Percentiles rank a stretch among this genome's conserved stretches.
phyloP scores from a whole-genome alignment of 2,113 vertebrate species.

The Syrrhaptes paradoxus region DNA sequence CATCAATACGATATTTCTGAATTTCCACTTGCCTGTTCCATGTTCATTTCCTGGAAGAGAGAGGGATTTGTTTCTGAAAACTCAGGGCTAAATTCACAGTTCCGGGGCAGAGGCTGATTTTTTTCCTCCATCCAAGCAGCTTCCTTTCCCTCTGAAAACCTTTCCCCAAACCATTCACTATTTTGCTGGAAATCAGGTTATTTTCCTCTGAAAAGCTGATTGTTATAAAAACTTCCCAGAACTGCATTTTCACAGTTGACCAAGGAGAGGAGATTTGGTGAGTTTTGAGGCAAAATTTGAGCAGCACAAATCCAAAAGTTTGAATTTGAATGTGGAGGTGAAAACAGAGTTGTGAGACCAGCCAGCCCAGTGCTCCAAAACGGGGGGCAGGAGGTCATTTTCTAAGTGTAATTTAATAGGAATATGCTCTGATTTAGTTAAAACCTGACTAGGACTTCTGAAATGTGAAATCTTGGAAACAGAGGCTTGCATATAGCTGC shows the following conservation, averaged over 20 bases:
- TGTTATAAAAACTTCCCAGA: not conserved
- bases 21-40: not conserved
- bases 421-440: not conserved
- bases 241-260: not conserved
- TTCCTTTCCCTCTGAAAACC: not conserved
- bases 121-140: not conserved
- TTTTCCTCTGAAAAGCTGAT: not conserved
- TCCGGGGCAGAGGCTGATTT: not conserved
- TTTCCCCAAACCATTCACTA: not conserved
- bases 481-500: not conserved
- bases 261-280: not conserved
- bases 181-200: not conserved
- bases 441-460: not conserved
- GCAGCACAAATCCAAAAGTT: not conserved
- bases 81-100: not conserved
- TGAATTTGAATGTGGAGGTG: not conserved
- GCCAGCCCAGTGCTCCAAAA: not conserved
- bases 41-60: not conserved
- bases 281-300: not conserved
- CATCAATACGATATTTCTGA: not conserved
- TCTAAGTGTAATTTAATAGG: not conserved
- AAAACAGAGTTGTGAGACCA: not conserved
- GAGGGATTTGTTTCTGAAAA: not conserved
- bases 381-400: rapidly evolving
- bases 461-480: not conserved